phyloP scores from a whole-genome alignment of 2,888 invertebrate species.

The Eueremaeus valkanovi region DNA sequence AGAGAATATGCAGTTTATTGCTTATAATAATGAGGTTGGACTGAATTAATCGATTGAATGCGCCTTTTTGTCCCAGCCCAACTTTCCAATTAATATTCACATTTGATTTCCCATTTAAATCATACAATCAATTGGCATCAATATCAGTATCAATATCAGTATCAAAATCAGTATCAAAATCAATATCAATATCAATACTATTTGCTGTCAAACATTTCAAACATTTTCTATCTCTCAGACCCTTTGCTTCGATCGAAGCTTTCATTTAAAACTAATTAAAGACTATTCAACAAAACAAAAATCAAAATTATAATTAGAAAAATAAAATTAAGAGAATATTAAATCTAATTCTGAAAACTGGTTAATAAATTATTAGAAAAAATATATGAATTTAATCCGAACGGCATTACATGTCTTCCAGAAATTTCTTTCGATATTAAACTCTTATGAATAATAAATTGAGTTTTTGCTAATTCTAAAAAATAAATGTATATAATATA shows the following conservation, averaged over 20 bases:
- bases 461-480: too few relatives aligned
- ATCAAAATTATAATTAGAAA: not conserved
- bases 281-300: not conserved
- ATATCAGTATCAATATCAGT: not conserved
- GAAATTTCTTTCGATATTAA: not conserved
- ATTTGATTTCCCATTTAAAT: not conserved
- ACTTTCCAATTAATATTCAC: not conserved
- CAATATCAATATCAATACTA: not conserved
- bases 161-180: not conserved
- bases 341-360: not conserved
- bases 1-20: not conserved
- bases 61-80: not conserved
- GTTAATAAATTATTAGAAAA: not conserved
- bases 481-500: too few relatives aligned
- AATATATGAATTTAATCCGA: not conserved
- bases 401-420: not conserved
- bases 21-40: not conserved
- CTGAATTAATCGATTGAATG: slow-evolving; percentile 9
- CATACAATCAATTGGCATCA: not conserved
- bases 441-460: too few relatives aligned
- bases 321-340: not conserved
- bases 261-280: not conserved
- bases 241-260: too few relatives aligned
- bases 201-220: not conserved
- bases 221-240: not conserved